Base-by-base conservation (phyloP, 2,888 invertebrate species). In the Xylocampa areola region DNA sequence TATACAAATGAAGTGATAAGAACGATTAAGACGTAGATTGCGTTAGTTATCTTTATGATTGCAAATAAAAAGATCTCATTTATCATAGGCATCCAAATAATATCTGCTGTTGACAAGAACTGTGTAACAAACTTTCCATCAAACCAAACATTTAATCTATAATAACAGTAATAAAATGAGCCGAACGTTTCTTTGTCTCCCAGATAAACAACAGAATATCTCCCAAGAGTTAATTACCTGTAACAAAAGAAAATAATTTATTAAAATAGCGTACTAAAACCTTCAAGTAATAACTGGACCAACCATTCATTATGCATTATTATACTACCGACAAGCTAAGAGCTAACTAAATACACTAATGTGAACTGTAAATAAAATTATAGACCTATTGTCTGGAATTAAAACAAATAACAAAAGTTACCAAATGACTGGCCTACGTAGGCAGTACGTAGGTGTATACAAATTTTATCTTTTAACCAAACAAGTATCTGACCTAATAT, bases 211-310 rank as follows among this genome's bases (percentile, higher is more conserved):
- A 35, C 21, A 32, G 36, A 7, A 45, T 29, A 48, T 44, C 13
- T 45, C 32, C 23, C 39, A 43, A 13, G 40, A 32, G 10, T 19
- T 47, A 48, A 57, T 45, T 83, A 83, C 83, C 83, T 83, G 83
- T 21, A 83, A 83, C 84, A 81, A 82, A 25, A 47, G 48, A 72
- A 60, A 55, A 64, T 29, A 41, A 44, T 54, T 45, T 17, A 33
- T 68, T 66, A 58, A 32, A 47, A 23, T 8, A 13, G 36, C 6
- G 0, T 11, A 11, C 6, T 7, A 19, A 19, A 19, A 19, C 11
- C 32, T 47, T 41, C 43, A 35, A 16, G 4, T 13, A 27, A 13
- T 30, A 14, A 17, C 10, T 5, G 14, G 11, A 35, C 1, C 40
- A 29, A 32, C 2, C 11, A 47, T 27, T 30, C 0, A 1, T 14